A percentile compares a stretch with the other conserved stretches of the same genome.
Evolutionary conservation across 2,113 vertebrate species (phyloP).

Genomic region (Noturus placidus): DNA sequence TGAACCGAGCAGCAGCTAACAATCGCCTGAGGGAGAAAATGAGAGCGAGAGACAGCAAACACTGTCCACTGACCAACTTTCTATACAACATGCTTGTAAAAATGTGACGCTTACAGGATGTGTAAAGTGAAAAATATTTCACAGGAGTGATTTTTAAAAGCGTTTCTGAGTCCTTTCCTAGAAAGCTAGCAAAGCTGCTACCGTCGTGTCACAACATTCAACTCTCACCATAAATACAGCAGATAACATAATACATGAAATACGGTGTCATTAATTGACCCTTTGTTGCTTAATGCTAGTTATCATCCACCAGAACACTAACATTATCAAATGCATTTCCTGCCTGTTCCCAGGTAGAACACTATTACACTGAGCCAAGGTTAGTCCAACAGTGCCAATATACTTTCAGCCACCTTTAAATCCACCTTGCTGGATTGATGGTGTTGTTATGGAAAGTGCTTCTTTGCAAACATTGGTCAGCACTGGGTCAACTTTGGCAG

Average conservation of each 20-base stretch:
- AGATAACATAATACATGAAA: neutral
- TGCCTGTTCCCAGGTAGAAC: neutral
- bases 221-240: neutral
- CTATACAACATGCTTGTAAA: neutral
- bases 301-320: neutral
- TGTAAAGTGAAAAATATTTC: neutral
- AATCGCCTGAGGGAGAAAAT: neutral
- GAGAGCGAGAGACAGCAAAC: neutral
- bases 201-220: neutral
- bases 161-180: neutral
- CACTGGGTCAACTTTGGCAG: neutral
- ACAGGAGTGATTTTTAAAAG: neutral
- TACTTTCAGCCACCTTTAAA: neutral
- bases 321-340: neutral
- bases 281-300: neutral
- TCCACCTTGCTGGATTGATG: neutral
- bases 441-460: conserved; percentile 14
- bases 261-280: no score
- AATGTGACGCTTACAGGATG: neutral
- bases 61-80: neutral
- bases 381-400: neutral
- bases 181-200: neutral
- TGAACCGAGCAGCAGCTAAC: neutral
- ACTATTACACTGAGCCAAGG: neutral
- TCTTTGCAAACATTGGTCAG: neutral